Evolutionary conservation across 2,888 invertebrate genomes (phyloP).

Genomic region (Luperina testacea): DNA sequence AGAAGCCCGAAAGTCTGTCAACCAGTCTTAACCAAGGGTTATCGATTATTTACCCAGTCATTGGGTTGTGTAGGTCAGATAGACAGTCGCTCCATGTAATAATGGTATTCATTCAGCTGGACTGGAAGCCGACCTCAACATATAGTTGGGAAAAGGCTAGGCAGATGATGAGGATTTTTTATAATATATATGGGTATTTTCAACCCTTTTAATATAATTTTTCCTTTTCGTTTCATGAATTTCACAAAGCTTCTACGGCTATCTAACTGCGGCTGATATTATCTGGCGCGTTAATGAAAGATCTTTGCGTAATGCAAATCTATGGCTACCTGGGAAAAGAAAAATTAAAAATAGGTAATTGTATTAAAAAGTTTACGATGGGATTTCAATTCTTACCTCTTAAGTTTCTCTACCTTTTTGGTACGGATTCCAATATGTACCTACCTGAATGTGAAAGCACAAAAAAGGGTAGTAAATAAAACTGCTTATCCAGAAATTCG

Average conservation of each 20-base stretch:
- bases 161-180: background rate
- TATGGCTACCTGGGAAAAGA: constrained; percentile 40
- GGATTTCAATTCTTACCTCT: constrained; percentile 52
- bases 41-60: background rate
- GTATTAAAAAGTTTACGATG: constrained; percentile 45
- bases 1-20: background rate
- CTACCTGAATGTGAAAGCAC: background rate
- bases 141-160: no score
- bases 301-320: constrained; percentile 59
- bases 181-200: background rate
- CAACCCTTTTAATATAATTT: constrained; percentile 12
- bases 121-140: no score
- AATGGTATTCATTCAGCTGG: no score
- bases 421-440: background rate
- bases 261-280: constrained; percentile 40
- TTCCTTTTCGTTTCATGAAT: constrained; percentile 13
- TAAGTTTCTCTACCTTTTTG: constrained; percentile 37
- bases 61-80: background rate
- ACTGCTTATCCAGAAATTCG: background rate
- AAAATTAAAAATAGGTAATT: constrained; percentile 49
- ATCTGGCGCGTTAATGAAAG: constrained; percentile 51
- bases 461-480: background rate
- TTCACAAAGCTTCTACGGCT: constrained; percentile 9
- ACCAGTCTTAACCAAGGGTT: no score
- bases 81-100: no score